Conservation (phyloP, 2,113 vertebrate genomes). For the Suricata suricatta region DNA sequence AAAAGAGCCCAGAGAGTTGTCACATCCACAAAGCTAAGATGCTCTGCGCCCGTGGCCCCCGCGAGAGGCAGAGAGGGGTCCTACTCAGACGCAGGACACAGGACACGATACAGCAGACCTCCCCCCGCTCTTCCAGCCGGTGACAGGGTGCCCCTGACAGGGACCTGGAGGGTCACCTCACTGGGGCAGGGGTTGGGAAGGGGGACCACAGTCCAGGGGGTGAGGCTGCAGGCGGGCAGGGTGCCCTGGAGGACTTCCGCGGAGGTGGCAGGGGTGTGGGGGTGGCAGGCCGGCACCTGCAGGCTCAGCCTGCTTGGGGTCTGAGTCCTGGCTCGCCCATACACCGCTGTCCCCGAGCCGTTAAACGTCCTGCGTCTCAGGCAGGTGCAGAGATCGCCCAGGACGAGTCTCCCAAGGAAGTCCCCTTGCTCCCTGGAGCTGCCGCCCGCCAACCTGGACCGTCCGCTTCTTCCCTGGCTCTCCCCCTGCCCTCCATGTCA, state of each 20-base stretch:
- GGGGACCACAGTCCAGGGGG: not conserved
- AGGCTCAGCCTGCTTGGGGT: not conserved
- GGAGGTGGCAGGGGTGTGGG: not conserved
- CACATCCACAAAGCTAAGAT: not conserved
- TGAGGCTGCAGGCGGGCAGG: not conserved
- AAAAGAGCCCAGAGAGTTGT: not conserved
- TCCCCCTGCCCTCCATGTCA: too few species aligned
- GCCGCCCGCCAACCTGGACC: too few species aligned
- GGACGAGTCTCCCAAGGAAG: not conserved
- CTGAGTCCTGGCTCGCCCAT: not conserved
- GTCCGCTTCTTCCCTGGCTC: too few species aligned
- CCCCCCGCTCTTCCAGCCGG: not conserved
- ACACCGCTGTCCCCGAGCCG: not conserved
- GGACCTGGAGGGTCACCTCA: not conserved
- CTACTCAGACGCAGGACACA: too few species aligned
- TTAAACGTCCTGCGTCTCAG: not conserved
- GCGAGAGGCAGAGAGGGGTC: not conserved
- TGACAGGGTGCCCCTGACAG: not conserved
- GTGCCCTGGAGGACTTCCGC: not conserved
- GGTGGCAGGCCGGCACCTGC: not conserved
- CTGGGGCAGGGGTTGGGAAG: not conserved
- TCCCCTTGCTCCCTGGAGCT: too few species aligned
- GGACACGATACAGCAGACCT: too few species aligned
- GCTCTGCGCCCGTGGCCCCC: not conserved
- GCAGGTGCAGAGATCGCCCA: not conserved